phyloP scores from a whole-genome alignment of 2,797 vertebrate species.

The Oryzias dopingdopingensis region DNA sequence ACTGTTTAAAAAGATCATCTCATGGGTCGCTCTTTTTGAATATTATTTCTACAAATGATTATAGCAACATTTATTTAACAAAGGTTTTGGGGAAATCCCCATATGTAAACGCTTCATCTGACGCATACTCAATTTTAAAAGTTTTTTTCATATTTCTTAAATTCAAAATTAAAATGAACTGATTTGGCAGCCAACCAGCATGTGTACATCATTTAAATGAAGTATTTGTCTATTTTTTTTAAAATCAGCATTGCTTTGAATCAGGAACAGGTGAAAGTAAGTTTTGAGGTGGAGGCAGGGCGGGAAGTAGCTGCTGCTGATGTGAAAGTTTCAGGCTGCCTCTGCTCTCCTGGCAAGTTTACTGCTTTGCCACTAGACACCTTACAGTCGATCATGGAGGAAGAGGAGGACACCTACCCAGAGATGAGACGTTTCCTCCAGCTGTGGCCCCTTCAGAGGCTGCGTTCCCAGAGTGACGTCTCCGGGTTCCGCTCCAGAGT shows the following conservation, averaged over 20 bases:
- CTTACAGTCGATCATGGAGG: slow-evolving; percentile 52
- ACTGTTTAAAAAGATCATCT: too few species aligned
- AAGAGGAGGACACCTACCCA: slow-evolving; percentile 50
- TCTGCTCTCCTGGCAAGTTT: neutral
- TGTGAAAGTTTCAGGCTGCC: slow-evolving; percentile 5
- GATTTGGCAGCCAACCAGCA: too few species aligned
- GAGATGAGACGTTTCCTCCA: slow-evolving; percentile 49
- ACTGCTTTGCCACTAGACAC: slow-evolving; percentile 2
- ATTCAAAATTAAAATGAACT: too few species aligned
- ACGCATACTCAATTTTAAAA: too few species aligned
- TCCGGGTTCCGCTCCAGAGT: slow-evolving; percentile 72
- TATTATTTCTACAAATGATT: too few species aligned
- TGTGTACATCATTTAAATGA: too few species aligned
- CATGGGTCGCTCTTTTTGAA: too few species aligned
- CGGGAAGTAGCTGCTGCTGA: neutral
- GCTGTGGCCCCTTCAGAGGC: slow-evolving; percentile 54
- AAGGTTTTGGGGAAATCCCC: too few species aligned
- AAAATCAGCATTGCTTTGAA: neutral
- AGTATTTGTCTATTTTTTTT: too few species aligned
- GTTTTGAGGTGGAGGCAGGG: slow-evolving; percentile 13
- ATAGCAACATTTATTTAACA: too few species aligned
- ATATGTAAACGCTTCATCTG: too few species aligned
- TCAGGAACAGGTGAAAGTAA: slow-evolving; percentile 5
- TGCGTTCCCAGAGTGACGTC: slow-evolving; percentile 73
- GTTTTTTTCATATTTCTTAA: too few species aligned